Percentiles rank a stretch among this genome's conserved stretches.
phyloP scores from a whole-genome alignment of 2,797 vertebrate species.

The Girardinus metallicus region DNA sequence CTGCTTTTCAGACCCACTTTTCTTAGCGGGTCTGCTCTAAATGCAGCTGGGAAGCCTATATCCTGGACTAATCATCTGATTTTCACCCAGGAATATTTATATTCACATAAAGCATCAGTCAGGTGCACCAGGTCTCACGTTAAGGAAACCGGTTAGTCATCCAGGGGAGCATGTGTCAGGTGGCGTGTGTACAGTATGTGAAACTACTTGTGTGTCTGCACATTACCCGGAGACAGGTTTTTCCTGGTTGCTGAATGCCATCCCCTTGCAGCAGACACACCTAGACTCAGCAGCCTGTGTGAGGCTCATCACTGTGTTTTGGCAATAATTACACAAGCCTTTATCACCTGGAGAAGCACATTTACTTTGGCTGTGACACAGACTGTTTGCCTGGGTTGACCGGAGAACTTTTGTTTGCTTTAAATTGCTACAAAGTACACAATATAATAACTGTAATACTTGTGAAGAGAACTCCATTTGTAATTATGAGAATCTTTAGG shows the following conservation, averaged over 20 bases:
- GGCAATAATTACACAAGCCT: constrained; percentile 35
- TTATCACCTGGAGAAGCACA: constrained; percentile 22
- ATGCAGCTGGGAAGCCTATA: background rate
- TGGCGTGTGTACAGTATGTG: constrained; percentile 39
- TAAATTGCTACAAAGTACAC: background rate
- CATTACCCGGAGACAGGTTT: constrained; percentile 69
- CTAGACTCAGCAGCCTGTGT: constrained; percentile 43
- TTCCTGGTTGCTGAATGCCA: constrained; percentile 74
- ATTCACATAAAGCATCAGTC: constrained; percentile 28
- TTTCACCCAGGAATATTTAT: constrained; percentile 7
- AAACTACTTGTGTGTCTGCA: constrained; percentile 21
- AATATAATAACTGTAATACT: background rate
- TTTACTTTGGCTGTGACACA: constrained; percentile 1
- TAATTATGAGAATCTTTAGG: background rate
- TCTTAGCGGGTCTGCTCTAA: background rate
- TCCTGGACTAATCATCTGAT: background rate
- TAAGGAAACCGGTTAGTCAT: constrained; percentile 65
- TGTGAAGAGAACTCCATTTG: background rate
- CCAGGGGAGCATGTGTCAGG: constrained; percentile 45
- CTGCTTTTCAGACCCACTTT: background rate
- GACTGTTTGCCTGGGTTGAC: background rate
- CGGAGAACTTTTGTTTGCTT: background rate
- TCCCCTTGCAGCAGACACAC: constrained; percentile 59
- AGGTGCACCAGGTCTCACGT: constrained; percentile 21
- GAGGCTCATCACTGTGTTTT: constrained; percentile 44